Base-by-base conservation (phyloP, 2,797 vertebrate species). In the Novumbra hubbsi region DNA sequence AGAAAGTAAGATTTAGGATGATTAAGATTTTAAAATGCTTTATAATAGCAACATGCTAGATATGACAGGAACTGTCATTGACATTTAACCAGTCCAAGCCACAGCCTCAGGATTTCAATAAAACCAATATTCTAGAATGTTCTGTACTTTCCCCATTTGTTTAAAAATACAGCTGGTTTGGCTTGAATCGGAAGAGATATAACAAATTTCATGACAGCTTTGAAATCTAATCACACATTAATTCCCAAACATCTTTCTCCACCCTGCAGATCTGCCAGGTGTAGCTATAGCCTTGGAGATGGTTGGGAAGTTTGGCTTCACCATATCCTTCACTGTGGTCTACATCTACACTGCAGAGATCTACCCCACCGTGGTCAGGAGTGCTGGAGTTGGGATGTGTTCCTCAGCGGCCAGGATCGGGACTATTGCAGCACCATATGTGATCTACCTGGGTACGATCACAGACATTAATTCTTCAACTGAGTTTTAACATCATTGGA, bases 341-440 rank as follows among this genome's bases (percentile, higher is more conserved):
- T 98, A 98, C 63, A 95, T 96, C 84, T 98, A 96, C 91, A 97
- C 96, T 0, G 94, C 96, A 0, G 96, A 98, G 90, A 90, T 98
- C 19, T 98, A 97, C 78, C 95, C 97, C 45, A 98, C 97, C 0
- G 96, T 98, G 1, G 94, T 98, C 79, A 94, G 97, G 52, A 98
- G 97, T 78, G 95, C 95, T 79, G 96, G 96, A 3, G 94, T 98
- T 0, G 96, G 96, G 17, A 90, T 95, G 19, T 93, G 95, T 16
- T 98, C 96, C 63, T 97, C 93, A 0, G 95, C 96, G 2, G 96
- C 96, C 38, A 91, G 97, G 57, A 92, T 97, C 60, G 96, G 96
- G 88, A 97, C 96, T 78, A 96, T 97, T 91, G 90, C 96, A 0
- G 94, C 96, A 16, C 97, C 96, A 28, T 98, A 97, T 74, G 92